Conservation (phyloP, 2,888 invertebrate genomes). For the Oligia strigilis region DNA sequence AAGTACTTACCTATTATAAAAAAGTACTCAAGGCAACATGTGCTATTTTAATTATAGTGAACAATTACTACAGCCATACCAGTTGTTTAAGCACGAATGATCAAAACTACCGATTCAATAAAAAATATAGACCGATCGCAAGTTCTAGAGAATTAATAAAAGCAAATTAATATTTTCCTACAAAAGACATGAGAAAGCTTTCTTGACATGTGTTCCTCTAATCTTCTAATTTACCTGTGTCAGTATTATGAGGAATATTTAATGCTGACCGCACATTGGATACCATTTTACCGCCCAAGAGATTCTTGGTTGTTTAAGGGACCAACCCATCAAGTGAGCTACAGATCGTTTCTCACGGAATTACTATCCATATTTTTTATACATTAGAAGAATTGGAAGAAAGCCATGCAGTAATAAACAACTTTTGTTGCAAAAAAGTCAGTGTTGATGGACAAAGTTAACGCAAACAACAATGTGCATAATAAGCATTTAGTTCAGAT, state of each 20-base stretch:
- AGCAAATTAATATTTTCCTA: background rate
- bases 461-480: conserved; percentile 14
- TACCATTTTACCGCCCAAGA: background rate
- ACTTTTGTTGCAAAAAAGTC: conserved; percentile 4
- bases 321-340: background rate
- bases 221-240: conserved; percentile 48
- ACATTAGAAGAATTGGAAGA: background rate
- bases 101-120: background rate
- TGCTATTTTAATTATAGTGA: background rate
- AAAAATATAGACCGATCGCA: background rate
- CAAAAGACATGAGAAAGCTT: background rate
- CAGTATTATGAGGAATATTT: conserved; percentile 15
- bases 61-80: background rate
- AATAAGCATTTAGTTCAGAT: background rate
- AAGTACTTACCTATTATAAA: background rate
- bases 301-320: conserved; percentile 4
- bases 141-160: background rate
- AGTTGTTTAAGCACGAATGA: background rate
- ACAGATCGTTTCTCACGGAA: background rate
- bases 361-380: background rate
- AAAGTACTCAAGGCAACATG: background rate
- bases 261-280: conserved; percentile 50
- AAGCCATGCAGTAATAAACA: conserved; percentile 5
- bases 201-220: conserved; percentile 26
- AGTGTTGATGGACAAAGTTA: background rate